Evolutionary conservation across 2,888 invertebrate genomes (phyloP), one percentile per base, ranked within the genome.

Genomic region (Megalurothrips usitatus): DNA sequence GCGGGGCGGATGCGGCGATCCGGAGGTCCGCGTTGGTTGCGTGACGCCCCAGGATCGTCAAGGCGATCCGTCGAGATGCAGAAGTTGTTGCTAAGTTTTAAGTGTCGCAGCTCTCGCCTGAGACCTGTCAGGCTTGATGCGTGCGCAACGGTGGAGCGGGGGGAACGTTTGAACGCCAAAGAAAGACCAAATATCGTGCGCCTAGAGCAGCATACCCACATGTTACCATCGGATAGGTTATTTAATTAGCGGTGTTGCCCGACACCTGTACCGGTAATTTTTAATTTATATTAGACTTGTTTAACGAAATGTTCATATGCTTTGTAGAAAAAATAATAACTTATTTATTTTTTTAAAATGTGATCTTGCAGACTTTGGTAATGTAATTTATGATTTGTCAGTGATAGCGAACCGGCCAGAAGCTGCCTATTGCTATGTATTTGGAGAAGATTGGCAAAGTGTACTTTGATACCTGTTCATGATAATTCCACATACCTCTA

Each of bases 331-430:
- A 75, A 26, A 75, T 75, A 26, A 75, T 75, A 75, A 75, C 68
- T 75, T 75, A 75, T 75, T 75, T 75, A 75, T 75, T 75, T 75
- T 26, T 75, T 58, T 43, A 43, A n/a, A 58, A 75, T 75, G 68
- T 75, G 68, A 75, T 75, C 26, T 26, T 12, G 26, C 12, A 58
- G 58, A 17, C n/a, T 58, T 58, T n/a, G 58, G 58, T 58, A 58
- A n/a, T 58, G 58, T 58, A 58, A 58, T 58, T 58, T 58, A 58
- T 58, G 34, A 43, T 43, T 43, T 43, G 17, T 58, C 17, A 58
- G 58, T 58, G 58, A 58, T 58, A 19, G 58, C 58, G 11, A 17
- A 14, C 14, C 58, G 2, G 58, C 58, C 58, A 19, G 17, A 58
- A 17, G 14, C 6, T 58, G 58, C 19, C 58, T 1, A 58, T 6